phyloP scores from a whole-genome alignment of 2,113 vertebrate species.

The Tonatia bakeri region DNA sequence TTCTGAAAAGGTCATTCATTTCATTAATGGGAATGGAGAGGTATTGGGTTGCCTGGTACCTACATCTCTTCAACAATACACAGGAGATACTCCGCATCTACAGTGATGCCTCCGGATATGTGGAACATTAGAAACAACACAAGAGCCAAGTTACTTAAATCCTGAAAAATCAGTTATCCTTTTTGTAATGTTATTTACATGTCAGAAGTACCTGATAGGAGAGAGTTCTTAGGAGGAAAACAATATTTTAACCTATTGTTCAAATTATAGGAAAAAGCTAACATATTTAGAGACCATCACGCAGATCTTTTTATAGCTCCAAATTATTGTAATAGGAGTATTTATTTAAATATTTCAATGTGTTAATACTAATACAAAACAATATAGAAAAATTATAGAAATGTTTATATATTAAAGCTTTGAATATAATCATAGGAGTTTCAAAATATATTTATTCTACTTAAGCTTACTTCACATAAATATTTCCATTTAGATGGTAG shows the following conservation, averaged over 20 bases:
- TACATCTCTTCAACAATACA: neutral
- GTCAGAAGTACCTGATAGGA: neutral
- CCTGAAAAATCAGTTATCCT: neutral
- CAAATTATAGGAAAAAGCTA: neutral
- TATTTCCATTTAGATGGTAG: neutral
- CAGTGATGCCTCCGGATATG: neutral
- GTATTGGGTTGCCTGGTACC: neutral
- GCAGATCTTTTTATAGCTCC: neutral
- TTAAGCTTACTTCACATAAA: neutral
- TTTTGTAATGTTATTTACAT: neutral
- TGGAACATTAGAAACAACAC: neutral
- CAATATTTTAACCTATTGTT: neutral
- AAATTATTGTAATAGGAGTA: neutral
- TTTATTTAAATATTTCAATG: neutral
- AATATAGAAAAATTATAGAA: neutral
- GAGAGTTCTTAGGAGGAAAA: neutral
- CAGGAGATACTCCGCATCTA: neutral
- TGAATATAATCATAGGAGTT: neutral
- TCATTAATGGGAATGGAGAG: neutral
- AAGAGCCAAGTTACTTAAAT: neutral
- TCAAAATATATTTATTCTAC: neutral
- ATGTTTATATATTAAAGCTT: neutral
- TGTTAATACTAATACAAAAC: neutral
- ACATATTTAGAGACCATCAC: neutral
- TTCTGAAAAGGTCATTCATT: constrained; percentile 51